Conservation (phyloP, 2,888 invertebrate species). For the Lasioglossum oenotherae region DNA sequence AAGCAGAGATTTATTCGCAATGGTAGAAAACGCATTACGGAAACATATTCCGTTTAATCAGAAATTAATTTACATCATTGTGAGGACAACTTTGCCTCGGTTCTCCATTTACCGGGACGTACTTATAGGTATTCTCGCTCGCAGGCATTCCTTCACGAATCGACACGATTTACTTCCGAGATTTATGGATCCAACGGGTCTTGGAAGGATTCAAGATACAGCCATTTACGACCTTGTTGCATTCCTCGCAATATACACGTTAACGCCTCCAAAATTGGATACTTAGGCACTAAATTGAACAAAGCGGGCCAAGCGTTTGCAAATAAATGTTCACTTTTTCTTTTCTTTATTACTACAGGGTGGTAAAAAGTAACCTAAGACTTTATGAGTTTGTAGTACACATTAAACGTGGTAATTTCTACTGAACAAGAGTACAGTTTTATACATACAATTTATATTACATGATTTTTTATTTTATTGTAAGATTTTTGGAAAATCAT, state of each 20-base stretch:
- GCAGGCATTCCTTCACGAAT: slow-evolving; percentile 6
- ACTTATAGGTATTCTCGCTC: neutral
- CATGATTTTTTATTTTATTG: too few relatives aligned
- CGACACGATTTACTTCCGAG: slow-evolving; percentile 13
- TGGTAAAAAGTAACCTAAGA: too few relatives aligned
- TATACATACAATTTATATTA: too few relatives aligned
- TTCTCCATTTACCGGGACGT: neutral
- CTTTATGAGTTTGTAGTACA: neutral
- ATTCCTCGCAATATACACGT: slow-evolving; percentile 8
- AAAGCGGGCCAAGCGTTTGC: neutral
- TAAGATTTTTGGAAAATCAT: too few relatives aligned
- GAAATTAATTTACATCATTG: neutral
- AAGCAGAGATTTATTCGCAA: neutral
- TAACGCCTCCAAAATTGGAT: neutral
- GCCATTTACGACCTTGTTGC: slow-evolving; percentile 14
- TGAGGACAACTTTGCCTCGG: neutral
- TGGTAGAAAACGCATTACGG: neutral
- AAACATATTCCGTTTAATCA: neutral
- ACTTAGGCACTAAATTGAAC: neutral
- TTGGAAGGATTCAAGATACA: slow-evolving; percentile 14
- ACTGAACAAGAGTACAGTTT: too few relatives aligned
- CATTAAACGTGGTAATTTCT: too few relatives aligned
- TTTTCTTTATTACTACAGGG: neutral
- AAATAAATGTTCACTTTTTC: neutral
- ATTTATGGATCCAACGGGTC: slow-evolving; percentile 12